Evolutionary conservation across 2,797 vertebrate species (phyloP).

Genomic region (Dermochelys coriacea): DNA sequence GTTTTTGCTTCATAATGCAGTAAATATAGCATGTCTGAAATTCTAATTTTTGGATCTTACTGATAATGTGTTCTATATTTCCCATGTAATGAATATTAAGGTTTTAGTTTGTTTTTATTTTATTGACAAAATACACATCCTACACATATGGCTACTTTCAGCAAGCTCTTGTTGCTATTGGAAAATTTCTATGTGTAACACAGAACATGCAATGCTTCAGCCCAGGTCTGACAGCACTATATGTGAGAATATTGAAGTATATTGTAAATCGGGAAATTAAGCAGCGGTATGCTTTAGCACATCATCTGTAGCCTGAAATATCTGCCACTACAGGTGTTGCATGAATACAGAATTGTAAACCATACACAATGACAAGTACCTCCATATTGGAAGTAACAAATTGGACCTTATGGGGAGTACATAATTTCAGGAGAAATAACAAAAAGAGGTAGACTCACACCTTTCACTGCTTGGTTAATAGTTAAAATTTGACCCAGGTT

Average conservation of each 20-base stretch:
- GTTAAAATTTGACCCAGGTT: neutral
- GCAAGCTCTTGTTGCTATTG: neutral
- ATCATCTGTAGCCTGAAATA: neutral
- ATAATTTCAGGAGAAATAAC: neutral
- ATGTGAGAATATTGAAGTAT: neutral
- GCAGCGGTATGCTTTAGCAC: neutral
- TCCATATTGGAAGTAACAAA: neutral
- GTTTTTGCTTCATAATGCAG: neutral
- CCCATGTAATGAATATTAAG: neutral
- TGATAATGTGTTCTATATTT: neutral
- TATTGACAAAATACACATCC: neutral
- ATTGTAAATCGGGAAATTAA: neutral
- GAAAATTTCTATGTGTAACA: neutral
- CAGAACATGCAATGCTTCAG: neutral
- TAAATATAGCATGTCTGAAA: neutral
- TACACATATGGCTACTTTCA: neutral
- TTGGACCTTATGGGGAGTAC: neutral
- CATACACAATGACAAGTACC: neutral
- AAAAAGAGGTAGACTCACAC: neutral
- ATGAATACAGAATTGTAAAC: neutral
- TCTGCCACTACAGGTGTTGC: neutral
- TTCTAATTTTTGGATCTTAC: neutral
- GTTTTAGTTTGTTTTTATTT: neutral
- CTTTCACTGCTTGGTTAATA: neutral
- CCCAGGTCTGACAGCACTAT: neutral